Percentiles rank a stretch among this genome's conserved stretches.
These are phyloP conservation scores for Hipparchia sbordonii DNA, from an alignment of 2,888 invertebrate genomes.

Conservation along the genomic window DNA sequence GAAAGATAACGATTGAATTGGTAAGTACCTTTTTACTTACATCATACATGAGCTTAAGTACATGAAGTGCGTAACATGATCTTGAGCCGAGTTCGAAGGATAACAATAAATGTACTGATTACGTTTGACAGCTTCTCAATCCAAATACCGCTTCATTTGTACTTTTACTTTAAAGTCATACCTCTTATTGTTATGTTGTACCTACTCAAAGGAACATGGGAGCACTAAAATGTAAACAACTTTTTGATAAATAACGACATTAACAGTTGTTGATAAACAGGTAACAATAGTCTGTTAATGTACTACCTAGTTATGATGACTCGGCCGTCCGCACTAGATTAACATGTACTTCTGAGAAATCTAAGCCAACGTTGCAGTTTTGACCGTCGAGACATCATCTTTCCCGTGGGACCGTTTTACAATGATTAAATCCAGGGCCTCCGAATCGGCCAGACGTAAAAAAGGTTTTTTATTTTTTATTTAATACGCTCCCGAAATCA, in stretches of 20 bases:
- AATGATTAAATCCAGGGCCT: too few species aligned
- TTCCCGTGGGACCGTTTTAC: too few species aligned
- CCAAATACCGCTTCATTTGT: slow-evolving; percentile 42
- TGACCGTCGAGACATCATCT: too few species aligned
- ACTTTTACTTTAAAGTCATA: slow-evolving; percentile 14
- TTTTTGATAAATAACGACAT: background rate
- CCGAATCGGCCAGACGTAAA: too few species aligned
- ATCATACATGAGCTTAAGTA: background rate
- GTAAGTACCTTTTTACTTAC: background rate
- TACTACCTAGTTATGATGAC: too few species aligned
- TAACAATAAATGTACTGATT: slow-evolving; percentile 42
- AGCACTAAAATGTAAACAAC: background rate
- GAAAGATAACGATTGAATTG: too few species aligned
- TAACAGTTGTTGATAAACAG: background rate
- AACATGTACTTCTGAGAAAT: too few species aligned
- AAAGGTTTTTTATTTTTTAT: too few species aligned
- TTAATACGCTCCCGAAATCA: too few species aligned
- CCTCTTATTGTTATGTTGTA: background rate
- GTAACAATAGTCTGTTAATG: background rate
- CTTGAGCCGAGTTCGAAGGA: slow-evolving; percentile 9
- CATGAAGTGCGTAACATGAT: background rate
- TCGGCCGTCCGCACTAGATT: too few species aligned
- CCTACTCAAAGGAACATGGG: background rate
- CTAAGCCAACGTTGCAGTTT: too few species aligned
- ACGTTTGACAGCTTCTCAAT: slow-evolving; percentile 42